Evolutionary conservation across 2,888 invertebrate species (phyloP).

Genomic region (Polydrusus cervinus): DNA sequence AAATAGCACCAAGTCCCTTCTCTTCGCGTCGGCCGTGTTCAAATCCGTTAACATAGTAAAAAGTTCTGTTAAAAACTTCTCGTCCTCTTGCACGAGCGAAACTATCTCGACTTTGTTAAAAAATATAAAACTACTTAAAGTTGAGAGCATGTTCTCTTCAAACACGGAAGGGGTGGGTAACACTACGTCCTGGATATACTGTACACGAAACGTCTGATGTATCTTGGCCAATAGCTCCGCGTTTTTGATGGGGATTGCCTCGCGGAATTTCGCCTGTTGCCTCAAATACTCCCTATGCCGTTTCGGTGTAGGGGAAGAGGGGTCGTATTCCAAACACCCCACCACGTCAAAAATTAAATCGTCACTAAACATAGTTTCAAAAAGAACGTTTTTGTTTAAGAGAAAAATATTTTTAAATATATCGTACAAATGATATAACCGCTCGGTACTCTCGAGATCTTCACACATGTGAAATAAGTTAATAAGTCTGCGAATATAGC

Average conservation of each 20-base stretch:
- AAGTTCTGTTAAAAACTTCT: constrained; percentile 94
- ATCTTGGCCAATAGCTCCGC: constrained; percentile 97
- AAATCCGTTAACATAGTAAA: constrained; percentile 95
- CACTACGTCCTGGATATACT: constrained; percentile 99
- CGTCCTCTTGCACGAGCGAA: constrained; percentile 97
- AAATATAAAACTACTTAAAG: constrained; percentile 98
- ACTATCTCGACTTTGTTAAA: constrained; percentile 99
- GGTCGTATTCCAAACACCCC: constrained; percentile 98
- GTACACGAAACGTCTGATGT: constrained; percentile 99
- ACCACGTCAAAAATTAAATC: constrained; percentile 98
- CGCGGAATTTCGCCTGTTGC: constrained; percentile 90
- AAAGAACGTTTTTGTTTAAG: constrained; percentile 96
- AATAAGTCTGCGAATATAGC: constrained; percentile 95
- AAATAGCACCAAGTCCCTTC: constrained; percentile 96
- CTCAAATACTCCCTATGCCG: constrained; percentile 97
- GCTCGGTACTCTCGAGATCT: constrained; percentile 95
- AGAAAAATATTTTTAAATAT: constrained; percentile 99
- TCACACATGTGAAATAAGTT: constrained; percentile 98
- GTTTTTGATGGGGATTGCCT: constrained; percentile 96
- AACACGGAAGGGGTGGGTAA: constrained; percentile 99
- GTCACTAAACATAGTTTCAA: constrained; percentile 98
- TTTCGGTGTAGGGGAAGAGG: constrained; percentile 87
- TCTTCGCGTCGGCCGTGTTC: constrained; percentile 86
- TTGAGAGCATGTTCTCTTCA: constrained; percentile 98
- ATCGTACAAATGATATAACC: constrained; percentile 95